Evolutionary conservation across 2,888 invertebrate species (phyloP).

Genomic region (Margaritifera margaritifera): DNA sequence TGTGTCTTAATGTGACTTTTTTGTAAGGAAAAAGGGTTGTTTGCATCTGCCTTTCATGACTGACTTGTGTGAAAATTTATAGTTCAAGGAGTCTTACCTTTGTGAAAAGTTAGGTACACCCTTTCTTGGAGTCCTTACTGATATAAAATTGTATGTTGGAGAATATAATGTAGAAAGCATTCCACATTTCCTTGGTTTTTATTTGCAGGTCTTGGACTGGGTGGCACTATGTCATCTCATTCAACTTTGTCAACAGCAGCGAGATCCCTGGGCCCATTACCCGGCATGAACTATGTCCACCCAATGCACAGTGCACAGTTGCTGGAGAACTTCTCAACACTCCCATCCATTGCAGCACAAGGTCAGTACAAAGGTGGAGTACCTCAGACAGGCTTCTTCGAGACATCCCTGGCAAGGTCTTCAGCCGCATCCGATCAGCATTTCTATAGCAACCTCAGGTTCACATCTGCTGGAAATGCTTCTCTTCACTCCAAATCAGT

Average conservation of each 20-base stretch:
- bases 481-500: slow-evolving; percentile 24
- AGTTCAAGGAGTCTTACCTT: too few relatives aligned
- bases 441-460: slow-evolving; percentile 24
- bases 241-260: slow-evolving; percentile 24
- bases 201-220: slow-evolving; percentile 46
- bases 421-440: slow-evolving; percentile 17
- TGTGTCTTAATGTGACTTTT: too few relatives aligned
- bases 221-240: slow-evolving; percentile 29
- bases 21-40: too few relatives aligned
- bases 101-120: too few relatives aligned
- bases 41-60: too few relatives aligned
- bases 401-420: slow-evolving; percentile 25
- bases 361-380: slow-evolving; percentile 54
- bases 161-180: too few relatives aligned
- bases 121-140: too few relatives aligned
- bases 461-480: slow-evolving; percentile 18
- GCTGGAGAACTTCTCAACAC: slow-evolving; percentile 44
- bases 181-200: slow-evolving; percentile 1
- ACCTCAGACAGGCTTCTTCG: slow-evolving; percentile 50
- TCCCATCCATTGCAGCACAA: slow-evolving; percentile 45
- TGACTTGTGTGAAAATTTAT: too few relatives aligned
- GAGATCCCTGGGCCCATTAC: slow-evolving; percentile 48
- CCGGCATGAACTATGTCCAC: slow-evolving; percentile 47
- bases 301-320: slow-evolving; percentile 47
- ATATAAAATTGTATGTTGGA: too few relatives aligned